Evolutionary conservation across 2,888 invertebrate species (phyloP).

Genomic region (Meloe dianella): DNA sequence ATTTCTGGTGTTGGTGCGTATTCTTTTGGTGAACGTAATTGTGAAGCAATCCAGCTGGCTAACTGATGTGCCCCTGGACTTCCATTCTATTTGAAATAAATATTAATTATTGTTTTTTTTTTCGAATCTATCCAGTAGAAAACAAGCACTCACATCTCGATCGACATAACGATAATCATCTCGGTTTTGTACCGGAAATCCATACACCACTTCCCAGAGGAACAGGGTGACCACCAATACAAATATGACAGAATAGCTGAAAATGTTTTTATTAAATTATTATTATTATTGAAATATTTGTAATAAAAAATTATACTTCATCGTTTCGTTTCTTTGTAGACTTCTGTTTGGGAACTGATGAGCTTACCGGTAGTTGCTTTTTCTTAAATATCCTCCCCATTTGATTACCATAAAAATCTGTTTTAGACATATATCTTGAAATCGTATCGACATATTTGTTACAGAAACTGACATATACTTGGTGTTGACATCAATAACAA

Average conservation of each 20-base stretch:
- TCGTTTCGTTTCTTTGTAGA: not conserved
- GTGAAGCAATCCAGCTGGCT: slow-evolving; percentile 52
- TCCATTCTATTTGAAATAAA: slow-evolving; percentile 28
- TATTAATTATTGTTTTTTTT: no score
- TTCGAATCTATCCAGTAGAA: not conserved
- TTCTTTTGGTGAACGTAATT: slow-evolving; percentile 48
- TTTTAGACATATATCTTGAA: not conserved
- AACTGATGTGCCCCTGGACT: slow-evolving; percentile 54
- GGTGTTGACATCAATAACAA: not conserved
- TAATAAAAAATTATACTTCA: not conserved
- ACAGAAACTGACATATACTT: not conserved
- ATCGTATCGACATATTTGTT: not conserved
- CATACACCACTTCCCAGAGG: slow-evolving; percentile 15
- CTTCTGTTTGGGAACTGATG: slow-evolving; percentile 11
- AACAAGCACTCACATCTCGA: slow-evolving; percentile 33
- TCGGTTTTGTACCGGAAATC: slow-evolving; percentile 17
- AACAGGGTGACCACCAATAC: not conserved
- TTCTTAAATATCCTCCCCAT: slow-evolving; percentile 16
- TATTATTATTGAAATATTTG: not conserved
- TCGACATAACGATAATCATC: slow-evolving; percentile 32
- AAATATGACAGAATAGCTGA: not conserved
- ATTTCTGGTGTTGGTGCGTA: slow-evolving; percentile 44
- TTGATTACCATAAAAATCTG: not conserved
- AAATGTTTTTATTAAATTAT: slow-evolving; percentile 5
- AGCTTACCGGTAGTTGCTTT: not conserved